Percentiles rank a stretch among this genome's conserved stretches.
phyloP scores from a whole-genome alignment of 2,113 vertebrate species.

The Forbesichthys agassizii region DNA sequence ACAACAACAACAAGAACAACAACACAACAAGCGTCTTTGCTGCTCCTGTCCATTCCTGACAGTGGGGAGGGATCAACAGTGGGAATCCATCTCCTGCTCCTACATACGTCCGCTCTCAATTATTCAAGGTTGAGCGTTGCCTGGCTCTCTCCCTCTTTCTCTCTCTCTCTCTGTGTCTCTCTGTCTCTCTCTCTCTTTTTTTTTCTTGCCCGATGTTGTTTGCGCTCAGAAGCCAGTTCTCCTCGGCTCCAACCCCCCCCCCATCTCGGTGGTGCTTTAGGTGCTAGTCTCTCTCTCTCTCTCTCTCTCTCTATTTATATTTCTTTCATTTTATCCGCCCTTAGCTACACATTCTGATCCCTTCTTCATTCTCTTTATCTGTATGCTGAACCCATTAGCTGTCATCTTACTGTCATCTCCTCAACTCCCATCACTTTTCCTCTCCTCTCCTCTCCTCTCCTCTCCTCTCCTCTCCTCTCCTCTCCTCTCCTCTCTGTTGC shows the following conservation, averaged over 20 bases:
- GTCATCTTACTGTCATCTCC: constrained; percentile 60
- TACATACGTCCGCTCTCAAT: constrained; percentile 63
- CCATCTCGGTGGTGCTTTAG: no score
- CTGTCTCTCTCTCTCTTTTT: constrained; percentile 31
- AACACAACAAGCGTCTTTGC: constrained; percentile 38
- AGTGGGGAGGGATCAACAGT: constrained; percentile 57
- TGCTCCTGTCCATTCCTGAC: constrained; percentile 61
- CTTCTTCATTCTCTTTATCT: constrained; percentile 48
- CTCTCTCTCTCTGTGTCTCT: constrained; percentile 20
- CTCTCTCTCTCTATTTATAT: neutral
- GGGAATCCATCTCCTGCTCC: constrained; percentile 59
- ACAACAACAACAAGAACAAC: constrained; percentile 31
- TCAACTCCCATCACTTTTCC: neutral
- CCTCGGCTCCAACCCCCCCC: no score
- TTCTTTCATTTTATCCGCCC: constrained; percentile 57
- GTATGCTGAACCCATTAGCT: constrained; percentile 56
- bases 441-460: neutral
- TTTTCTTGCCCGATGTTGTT: neutral
- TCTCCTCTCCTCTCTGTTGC: no score
- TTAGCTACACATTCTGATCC: constrained; percentile 44
- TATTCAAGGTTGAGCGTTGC: constrained; percentile 57
- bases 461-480: neutral
- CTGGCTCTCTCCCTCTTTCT: constrained; percentile 34
- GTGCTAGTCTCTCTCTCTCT: neutral
- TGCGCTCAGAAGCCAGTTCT: no score